Evolutionary conservation across 2,113 vertebrate genomes (phyloP).

Genomic region (Barbus barbus): DNA sequence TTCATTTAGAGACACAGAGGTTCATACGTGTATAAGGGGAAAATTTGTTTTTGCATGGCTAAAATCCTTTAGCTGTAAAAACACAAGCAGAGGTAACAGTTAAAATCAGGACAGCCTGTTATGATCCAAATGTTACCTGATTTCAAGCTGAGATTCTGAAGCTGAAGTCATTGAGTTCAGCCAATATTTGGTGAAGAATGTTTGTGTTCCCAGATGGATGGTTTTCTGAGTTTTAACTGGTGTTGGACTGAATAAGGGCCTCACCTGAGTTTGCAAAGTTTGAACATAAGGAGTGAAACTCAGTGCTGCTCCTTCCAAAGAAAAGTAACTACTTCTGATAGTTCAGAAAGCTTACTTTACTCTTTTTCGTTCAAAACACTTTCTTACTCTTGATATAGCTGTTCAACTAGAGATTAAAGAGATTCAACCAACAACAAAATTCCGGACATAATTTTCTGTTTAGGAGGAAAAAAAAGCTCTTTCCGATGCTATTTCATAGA

Average conservation of each 20-base stretch:
- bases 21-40: background rate
- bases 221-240: slow-evolving; percentile 56
- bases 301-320: background rate
- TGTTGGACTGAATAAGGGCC: slow-evolving; percentile 50
- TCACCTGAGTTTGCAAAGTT: slow-evolving; percentile 40
- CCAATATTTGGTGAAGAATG: slow-evolving; percentile 46
- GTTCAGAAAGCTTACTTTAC: background rate
- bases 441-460: background rate
- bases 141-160: slow-evolving; percentile 54
- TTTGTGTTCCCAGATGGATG: slow-evolving; percentile 51
- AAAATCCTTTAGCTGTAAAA: background rate
- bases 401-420: background rate
- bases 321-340: background rate
- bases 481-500: background rate
- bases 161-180: slow-evolving; percentile 53
- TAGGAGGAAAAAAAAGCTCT: background rate
- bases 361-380: background rate
- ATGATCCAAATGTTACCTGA: slow-evolving; percentile 52
- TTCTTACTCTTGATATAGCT: background rate
- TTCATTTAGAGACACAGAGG: background rate
- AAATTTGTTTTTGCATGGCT: background rate
- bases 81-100: slow-evolving; percentile 44
- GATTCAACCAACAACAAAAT: background rate
- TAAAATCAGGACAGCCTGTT: slow-evolving; percentile 44
- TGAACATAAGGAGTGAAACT: slow-evolving; percentile 26